A percentile compares a stretch with the other conserved stretches of the same genome.
Evolutionary conservation across 2,888 invertebrate species (phyloP).

Genomic region (Lasioglossum zephyrum): DNA sequence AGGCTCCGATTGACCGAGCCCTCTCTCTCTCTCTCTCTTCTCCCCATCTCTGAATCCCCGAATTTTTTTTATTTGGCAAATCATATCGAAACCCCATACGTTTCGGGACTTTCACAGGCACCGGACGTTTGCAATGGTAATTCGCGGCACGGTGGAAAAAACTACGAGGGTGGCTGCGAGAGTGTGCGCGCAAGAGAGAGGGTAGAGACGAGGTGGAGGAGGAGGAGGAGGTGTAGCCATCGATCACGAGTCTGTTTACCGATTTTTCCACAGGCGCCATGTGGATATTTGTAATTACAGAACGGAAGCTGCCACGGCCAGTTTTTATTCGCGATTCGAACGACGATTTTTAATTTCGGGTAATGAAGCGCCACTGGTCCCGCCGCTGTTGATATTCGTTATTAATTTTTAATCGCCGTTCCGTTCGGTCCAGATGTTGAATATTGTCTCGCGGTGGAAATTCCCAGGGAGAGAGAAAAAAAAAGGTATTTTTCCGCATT

Average conservation of each 20-base stretch:
- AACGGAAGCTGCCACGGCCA: constrained; percentile 71
- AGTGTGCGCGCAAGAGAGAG: constrained; percentile 22
- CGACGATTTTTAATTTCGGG: constrained; percentile 80
- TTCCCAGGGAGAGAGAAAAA: constrained; percentile 53
- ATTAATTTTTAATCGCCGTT: constrained; percentile 82
- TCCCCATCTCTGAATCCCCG: constrained; percentile 13
- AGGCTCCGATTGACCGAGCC: constrained; percentile 49
- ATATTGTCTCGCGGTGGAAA: constrained; percentile 73
- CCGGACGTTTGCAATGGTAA: constrained; percentile 76
- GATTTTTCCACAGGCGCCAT: constrained; percentile 75
- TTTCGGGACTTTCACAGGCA: constrained; percentile 68
- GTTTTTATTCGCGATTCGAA: constrained; percentile 77
- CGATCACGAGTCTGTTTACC: constrained; percentile 79
- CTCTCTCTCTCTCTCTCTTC: constrained; percentile 3
- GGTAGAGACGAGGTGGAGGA: constrained; percentile 8
- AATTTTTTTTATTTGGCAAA: constrained; percentile 64
- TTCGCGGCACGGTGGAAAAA: constrained; percentile 70
- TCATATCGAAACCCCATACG: constrained; percentile 73
- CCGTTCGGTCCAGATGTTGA: constrained; percentile 71
- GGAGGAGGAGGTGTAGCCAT: constrained; percentile 61
- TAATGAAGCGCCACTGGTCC: constrained; percentile 78
- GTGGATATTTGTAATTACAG: constrained; percentile 83
- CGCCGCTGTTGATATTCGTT: constrained; percentile 82
- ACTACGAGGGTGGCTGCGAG: constrained; percentile 48
- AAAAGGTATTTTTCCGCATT: constrained; percentile 59